Evolutionary conservation across 2,888 invertebrate genomes (phyloP).

Genomic region (Idaea dimidiata): DNA sequence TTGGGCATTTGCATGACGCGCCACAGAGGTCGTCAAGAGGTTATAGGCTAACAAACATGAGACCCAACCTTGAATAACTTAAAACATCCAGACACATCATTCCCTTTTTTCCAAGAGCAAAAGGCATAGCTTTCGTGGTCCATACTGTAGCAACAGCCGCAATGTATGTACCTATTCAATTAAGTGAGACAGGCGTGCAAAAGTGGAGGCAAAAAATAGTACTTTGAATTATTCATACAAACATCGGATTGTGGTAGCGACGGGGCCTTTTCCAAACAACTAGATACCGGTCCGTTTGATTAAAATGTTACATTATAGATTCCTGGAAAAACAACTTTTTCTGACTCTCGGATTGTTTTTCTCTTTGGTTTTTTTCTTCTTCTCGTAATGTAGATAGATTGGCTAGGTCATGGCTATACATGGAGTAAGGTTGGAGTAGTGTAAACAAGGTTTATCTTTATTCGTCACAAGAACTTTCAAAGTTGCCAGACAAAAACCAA

Average conservation of each 20-base stretch:
- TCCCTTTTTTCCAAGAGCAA: background rate
- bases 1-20: too few relatives aligned
- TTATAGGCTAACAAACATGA: too few relatives aligned
- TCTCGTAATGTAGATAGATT: too few relatives aligned
- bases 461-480: too few relatives aligned
- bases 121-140: background rate
- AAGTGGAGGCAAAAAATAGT: slow-evolving; percentile 26
- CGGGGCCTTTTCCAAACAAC: slow-evolving; percentile 3
- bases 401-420: too few relatives aligned
- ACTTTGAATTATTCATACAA: slow-evolving; percentile 32
- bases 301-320: background rate
- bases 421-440: too few relatives aligned
- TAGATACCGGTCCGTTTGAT: slow-evolving; percentile 6
- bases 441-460: too few relatives aligned
- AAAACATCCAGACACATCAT: background rate
- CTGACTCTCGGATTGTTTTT: background rate
- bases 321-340: background rate
- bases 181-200: slow-evolving; percentile 27
- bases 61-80: too few relatives aligned
- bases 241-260: slow-evolving; percentile 15
- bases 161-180: slow-evolving; percentile 26
- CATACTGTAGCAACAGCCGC: background rate
- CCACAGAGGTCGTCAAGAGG: too few relatives aligned
- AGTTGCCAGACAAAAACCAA: too few relatives aligned
- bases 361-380: background rate